Percentiles rank a stretch among this genome's conserved stretches.
These are phyloP conservation scores for Cheilosia scutellata DNA, from an alignment of 2,888 invertebrate species.

Conservation along the genomic window DNA sequence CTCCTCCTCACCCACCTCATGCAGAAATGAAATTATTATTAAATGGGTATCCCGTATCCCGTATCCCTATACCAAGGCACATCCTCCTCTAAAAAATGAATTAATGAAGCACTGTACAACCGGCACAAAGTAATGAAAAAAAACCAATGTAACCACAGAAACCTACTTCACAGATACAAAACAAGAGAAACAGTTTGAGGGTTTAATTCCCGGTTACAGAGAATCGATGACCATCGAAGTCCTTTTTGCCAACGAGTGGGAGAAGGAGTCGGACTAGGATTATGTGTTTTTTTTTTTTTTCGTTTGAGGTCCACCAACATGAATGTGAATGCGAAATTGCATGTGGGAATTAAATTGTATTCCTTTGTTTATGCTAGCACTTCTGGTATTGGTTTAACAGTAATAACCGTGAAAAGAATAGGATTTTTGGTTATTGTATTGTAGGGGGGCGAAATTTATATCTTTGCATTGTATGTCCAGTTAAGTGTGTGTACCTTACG, in stretches of 20 bases:
- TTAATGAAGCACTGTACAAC: constrained; percentile 65
- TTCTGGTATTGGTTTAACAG: constrained; percentile 72
- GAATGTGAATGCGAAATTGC: constrained; percentile 73
- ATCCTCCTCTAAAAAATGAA: constrained; percentile 39
- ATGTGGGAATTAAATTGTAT: constrained; percentile 74
- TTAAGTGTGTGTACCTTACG: constrained; percentile 5
- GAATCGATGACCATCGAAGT: constrained; percentile 67
- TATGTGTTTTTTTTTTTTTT: constrained; percentile 3
- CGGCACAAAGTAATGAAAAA: constrained; percentile 38
- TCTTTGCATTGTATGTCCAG: constrained; percentile 44
- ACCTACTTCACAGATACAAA: constrained; percentile 43
- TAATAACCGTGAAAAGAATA: constrained; percentile 67
- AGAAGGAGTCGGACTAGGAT: constrained; percentile 4
- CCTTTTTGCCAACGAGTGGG: constrained; percentile 5
- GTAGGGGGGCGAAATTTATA: constrained; percentile 50
- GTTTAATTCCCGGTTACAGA: constrained; percentile 50
- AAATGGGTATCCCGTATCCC: constrained; percentile 50
- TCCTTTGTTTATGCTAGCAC: constrained; percentile 64
- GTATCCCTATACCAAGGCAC: constrained; percentile 33
- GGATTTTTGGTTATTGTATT: constrained; percentile 67
- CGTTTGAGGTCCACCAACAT: constrained; percentile 42
- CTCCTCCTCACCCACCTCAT: not conserved
- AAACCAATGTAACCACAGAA: constrained; percentile 70
- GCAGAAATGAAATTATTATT: constrained; percentile 62
- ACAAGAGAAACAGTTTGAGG: constrained; percentile 36